phyloP scores from a whole-genome alignment of 2,888 invertebrate genomes.

The Calameuta pallipes region DNA sequence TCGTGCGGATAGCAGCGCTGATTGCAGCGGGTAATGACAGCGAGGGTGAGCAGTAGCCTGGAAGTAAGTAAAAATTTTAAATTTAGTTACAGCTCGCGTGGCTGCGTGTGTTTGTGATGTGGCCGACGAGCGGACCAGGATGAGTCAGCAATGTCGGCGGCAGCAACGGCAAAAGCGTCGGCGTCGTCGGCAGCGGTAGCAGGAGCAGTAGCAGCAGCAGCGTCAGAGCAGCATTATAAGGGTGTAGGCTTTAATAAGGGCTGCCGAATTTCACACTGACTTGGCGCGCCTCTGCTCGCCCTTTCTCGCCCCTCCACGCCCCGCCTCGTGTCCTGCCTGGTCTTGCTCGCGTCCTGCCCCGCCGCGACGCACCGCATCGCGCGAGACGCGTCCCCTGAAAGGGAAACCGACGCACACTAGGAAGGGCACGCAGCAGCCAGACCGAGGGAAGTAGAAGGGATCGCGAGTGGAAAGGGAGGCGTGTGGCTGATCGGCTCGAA shows the following conservation, averaged over 20 bases:
- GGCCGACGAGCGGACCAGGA: constrained; percentile 45
- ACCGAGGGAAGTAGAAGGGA: constrained; percentile 32
- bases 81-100: constrained; percentile 63
- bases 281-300: constrained; percentile 41
- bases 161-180: constrained; percentile 24
- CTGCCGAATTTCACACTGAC: constrained; percentile 65
- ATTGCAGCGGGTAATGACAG: constrained; percentile 66
- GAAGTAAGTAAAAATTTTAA: constrained; percentile 68
- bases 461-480: constrained; percentile 47
- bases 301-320: not conserved
- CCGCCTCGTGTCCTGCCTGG: constrained; percentile 3
- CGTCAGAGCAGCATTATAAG: constrained; percentile 27
- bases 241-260: constrained; percentile 63
- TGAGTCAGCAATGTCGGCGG: constrained; percentile 50
- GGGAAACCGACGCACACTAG: constrained; percentile 7
- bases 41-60: constrained; percentile 66
- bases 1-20: constrained; percentile 51
- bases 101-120: constrained; percentile 49
- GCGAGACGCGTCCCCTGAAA: not conserved
- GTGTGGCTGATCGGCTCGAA: constrained; percentile 58
- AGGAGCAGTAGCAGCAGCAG: constrained; percentile 18
- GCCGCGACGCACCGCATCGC: constrained; percentile 10
- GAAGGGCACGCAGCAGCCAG: constrained; percentile 21
- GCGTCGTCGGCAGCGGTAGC: constrained; percentile 18
- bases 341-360: not conserved